These are phyloP conservation scores for Tachypleus tridentatus DNA, from an alignment of 1,140 invertebrate species.

Conservation along the genomic window DNA sequence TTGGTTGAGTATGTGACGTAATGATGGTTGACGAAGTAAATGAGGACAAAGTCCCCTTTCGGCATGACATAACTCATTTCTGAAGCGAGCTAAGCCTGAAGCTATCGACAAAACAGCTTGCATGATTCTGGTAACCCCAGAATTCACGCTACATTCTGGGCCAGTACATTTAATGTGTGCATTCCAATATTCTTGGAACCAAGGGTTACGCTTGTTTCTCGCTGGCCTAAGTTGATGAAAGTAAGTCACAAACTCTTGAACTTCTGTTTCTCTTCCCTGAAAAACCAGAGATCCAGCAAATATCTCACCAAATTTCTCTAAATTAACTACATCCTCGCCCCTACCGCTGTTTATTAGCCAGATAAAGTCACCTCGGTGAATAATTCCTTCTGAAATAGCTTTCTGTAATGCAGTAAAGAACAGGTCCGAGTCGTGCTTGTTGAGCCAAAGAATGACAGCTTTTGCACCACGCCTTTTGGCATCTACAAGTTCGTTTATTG, in stretches of 20 bases:
- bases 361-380: slow-evolving; percentile 20
- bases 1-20: slow-evolving; percentile 29
- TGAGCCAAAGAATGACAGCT: slow-evolving; percentile 18
- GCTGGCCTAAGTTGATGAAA: slow-evolving; percentile 29
- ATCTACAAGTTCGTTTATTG: too few relatives aligned
- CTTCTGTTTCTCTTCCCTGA: slow-evolving; percentile 13
- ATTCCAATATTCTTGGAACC: slow-evolving; percentile 36
- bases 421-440: slow-evolving; percentile 19
- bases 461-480: slow-evolving; percentile 19
- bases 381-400: slow-evolving; percentile 19
- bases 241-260: slow-evolving; percentile 25
- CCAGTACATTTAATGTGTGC: slow-evolving; percentile 21
- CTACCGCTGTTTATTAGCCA: slow-evolving; percentile 23
- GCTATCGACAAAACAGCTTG: slow-evolving; percentile 31
- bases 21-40: slow-evolving; percentile 28
- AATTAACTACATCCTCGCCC: slow-evolving; percentile 12
- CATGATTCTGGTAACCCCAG: slow-evolving; percentile 35
- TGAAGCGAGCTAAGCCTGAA: slow-evolving; percentile 26
- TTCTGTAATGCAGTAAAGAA: slow-evolving; percentile 28
- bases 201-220: slow-evolving; percentile 34
- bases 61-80: slow-evolving; percentile 27
- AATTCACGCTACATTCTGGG: slow-evolving; percentile 22
- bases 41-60: slow-evolving; percentile 28
- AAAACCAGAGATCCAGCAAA: slow-evolving; percentile 13
- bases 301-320: slow-evolving; percentile 14